Conservation (phyloP, 2,888 invertebrate genomes). For the Eupelmus urozonus region DNA sequence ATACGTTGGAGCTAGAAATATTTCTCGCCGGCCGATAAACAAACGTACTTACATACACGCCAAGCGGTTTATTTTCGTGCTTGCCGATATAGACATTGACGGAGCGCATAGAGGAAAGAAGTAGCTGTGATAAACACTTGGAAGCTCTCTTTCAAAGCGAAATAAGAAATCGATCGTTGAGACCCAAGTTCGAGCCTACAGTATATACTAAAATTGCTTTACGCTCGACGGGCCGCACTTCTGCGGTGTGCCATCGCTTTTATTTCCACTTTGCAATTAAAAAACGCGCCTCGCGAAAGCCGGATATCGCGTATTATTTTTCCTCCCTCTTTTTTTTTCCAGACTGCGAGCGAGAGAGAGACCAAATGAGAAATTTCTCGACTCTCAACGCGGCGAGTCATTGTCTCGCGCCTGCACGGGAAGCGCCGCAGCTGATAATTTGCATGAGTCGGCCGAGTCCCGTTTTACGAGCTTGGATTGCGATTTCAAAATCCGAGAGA, state of each 20-base stretch:
- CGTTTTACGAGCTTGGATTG: not conserved
- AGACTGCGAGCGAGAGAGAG: not conserved
- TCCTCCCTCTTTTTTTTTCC: not conserved
- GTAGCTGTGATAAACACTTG: too few relatives aligned
- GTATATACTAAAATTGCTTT: constrained; percentile 24
- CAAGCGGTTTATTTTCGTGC: too few relatives aligned
- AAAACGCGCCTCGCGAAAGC: constrained; percentile 3
- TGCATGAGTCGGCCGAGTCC: not conserved
- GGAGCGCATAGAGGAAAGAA: too few relatives aligned
- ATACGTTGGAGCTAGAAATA: constrained; percentile 11
- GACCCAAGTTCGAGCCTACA: too few relatives aligned
- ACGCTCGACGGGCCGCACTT: not conserved
- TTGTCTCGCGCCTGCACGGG: not conserved
- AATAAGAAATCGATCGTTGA: too few relatives aligned
- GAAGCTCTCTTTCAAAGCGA: too few relatives aligned
- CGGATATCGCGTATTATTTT: not conserved
- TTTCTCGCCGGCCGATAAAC: constrained; percentile 16
- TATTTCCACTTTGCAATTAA: constrained; percentile 7
- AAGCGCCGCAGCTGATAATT: not conserved
- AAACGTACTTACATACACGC: constrained; percentile 9
- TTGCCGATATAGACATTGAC: too few relatives aligned
- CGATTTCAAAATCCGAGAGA: too few relatives aligned
- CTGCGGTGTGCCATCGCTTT: constrained; percentile 1
- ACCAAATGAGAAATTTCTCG: not conserved
- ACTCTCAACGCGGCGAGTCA: not conserved